Percentiles rank a stretch among this genome's conserved stretches.
These are phyloP conservation scores for Drosophila ogumai DNA, from an alignment of 1,140 invertebrate genomes.

Conservation along the genomic window DNA sequence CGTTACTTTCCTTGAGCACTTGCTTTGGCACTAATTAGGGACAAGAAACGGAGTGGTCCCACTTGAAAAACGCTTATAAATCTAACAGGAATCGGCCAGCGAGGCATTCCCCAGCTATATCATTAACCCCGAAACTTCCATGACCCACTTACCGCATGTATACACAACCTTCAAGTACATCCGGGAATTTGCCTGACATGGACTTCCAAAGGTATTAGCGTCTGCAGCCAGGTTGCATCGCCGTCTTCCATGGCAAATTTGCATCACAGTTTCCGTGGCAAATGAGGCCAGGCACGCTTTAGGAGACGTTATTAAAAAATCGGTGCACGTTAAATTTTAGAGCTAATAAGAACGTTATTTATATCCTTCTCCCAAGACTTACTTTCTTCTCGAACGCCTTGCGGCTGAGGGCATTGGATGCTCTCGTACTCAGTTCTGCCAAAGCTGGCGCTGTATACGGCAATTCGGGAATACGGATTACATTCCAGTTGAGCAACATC, in stretches of 20 bases:
- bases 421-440: conserved; percentile 95
- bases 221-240: conserved; percentile 93
- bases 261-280: conserved; percentile 95
- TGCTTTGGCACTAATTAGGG: conserved; percentile 89
- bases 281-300: conserved; percentile 94
- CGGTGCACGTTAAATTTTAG: not conserved
- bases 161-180: conserved; percentile 97
- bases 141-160: conserved; percentile 94
- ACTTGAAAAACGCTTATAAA: conserved; percentile 47
- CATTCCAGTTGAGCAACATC: conserved; percentile 93
- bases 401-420: conserved; percentile 94
- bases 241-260: conserved; percentile 94
- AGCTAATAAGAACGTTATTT: conserved; percentile 1
- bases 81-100: conserved; percentile 43
- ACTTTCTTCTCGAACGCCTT: conserved; percentile 95
- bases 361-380: conserved; percentile 43
- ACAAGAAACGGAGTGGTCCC: conserved; percentile 23
- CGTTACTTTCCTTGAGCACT: conserved; percentile 92
- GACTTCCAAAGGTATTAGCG: conserved; percentile 93
- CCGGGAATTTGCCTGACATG: conserved; percentile 92
- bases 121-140: conserved; percentile 23
- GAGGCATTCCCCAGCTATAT: conserved; percentile 23
- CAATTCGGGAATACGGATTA: conserved; percentile 92
- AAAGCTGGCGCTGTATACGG: conserved; percentile 95
- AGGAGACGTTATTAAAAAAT: not conserved